Percentiles rank a stretch among this genome's conserved stretches.
These are phyloP conservation scores for Dicrurus megarhynchus DNA, from an alignment of 2,113 vertebrate species.

Conservation along the genomic window DNA sequence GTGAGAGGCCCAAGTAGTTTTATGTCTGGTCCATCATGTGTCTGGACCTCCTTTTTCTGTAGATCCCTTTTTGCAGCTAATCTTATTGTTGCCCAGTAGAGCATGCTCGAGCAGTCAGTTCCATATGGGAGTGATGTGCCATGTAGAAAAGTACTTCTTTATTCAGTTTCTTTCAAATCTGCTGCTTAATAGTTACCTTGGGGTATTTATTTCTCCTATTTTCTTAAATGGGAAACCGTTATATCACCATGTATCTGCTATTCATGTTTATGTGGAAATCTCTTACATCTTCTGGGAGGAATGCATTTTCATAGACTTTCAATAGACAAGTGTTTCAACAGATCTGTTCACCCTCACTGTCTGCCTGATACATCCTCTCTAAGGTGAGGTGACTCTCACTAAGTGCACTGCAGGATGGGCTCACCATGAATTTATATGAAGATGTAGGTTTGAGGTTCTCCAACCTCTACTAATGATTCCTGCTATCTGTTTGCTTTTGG, in stretches of 20 bases:
- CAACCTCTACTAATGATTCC: background rate
- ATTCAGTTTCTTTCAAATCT: background rate
- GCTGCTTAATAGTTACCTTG: background rate
- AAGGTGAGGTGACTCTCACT: background rate
- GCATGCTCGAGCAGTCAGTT: background rate
- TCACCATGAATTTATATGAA: background rate
- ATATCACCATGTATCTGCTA: rapidly evolving
- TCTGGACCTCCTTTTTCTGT: background rate
- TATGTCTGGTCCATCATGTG: background rate
- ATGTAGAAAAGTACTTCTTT: background rate
- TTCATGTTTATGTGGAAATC: background rate
- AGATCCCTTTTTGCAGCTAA: background rate
- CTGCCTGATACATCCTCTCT: background rate
- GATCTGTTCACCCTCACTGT: background rate
- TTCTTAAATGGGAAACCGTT: background rate
- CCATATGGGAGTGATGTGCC: background rate
- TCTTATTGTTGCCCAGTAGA: background rate
- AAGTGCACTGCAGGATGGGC: background rate
- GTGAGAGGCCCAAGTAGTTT: background rate
- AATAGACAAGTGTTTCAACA: background rate
- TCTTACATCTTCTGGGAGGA: background rate
- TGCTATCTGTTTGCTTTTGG: background rate
- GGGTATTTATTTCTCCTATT: background rate
- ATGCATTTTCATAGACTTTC: background rate
- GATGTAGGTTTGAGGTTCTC: background rate